These are phyloP conservation scores for Drepana falcataria DNA, from an alignment of 2,888 invertebrate genomes.

Conservation along the genomic window DNA sequence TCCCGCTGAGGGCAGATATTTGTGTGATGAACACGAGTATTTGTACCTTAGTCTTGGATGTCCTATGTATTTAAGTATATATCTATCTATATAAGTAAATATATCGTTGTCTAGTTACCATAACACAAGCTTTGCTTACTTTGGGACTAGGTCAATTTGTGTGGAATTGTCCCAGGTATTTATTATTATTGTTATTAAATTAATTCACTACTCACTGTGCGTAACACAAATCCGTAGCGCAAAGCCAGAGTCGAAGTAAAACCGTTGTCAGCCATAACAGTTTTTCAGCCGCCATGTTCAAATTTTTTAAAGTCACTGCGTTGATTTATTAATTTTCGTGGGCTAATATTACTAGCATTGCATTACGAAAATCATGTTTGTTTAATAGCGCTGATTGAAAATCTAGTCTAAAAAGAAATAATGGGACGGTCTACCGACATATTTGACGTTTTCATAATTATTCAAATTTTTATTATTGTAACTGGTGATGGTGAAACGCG, in stretches of 20 bases:
- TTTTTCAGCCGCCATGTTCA: slow-evolving; percentile 55
- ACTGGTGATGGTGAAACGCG: slow-evolving; percentile 19
- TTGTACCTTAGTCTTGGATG: too few relatives aligned
- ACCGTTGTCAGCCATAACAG: slow-evolving; percentile 59
- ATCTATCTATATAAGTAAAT: too few relatives aligned
- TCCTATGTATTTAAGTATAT: too few relatives aligned
- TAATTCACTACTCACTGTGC: slow-evolving; percentile 62
- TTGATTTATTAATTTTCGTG: not conserved
- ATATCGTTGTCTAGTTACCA: too few relatives aligned
- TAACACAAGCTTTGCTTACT: too few relatives aligned
- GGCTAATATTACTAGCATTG: not conserved
- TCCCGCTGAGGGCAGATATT: too few relatives aligned
- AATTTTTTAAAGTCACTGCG: not conserved
- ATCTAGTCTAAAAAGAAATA: not conserved
- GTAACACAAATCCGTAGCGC: slow-evolving; percentile 69
- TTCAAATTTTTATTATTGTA: slow-evolving; percentile 4
- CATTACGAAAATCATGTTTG: too few relatives aligned
- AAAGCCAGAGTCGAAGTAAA: slow-evolving; percentile 60
- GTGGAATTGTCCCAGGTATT: not conserved
- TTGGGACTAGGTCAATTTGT: too few relatives aligned
- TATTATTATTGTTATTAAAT: not conserved
- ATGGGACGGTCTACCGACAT: not conserved
- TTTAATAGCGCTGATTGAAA: too few relatives aligned
- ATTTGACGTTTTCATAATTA: slow-evolving; percentile 6
- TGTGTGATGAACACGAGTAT: too few relatives aligned